Percentiles rank a stretch among this genome's conserved stretches.
phyloP scores from a whole-genome alignment of 2,113 vertebrate species.

The Coptodon bakossiorum region DNA sequence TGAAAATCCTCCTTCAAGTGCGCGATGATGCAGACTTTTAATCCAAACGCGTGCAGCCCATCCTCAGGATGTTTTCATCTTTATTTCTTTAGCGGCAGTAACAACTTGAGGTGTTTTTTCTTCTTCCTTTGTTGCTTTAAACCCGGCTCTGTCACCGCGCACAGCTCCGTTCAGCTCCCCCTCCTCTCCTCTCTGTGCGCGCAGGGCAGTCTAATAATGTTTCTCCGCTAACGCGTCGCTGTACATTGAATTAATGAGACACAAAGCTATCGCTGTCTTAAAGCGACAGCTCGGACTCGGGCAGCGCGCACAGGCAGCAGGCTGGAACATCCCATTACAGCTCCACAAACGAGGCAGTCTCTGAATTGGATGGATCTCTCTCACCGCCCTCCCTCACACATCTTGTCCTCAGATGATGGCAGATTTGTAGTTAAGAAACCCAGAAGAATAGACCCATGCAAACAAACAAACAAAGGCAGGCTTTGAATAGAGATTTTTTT shows the following conservation, averaged over 20 bases:
- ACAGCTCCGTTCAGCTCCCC: background rate
- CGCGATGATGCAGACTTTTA: conserved; percentile 33
- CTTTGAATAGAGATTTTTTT: background rate
- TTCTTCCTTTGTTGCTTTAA: background rate
- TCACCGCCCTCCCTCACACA: background rate
- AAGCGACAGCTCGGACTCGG: conserved; percentile 60
- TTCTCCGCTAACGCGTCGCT: conserved; percentile 57
- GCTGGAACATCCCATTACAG: conserved; percentile 7
- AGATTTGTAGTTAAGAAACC: background rate
- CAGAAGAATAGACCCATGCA: background rate
- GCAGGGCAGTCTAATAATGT: conserved; percentile 36
- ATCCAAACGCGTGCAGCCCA: conserved; percentile 39
- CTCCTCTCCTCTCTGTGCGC: background rate
- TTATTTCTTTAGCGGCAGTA: background rate
- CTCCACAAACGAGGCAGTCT: background rate
- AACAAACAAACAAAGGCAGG: background rate
- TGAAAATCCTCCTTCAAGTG: background rate
- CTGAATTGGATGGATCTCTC: background rate
- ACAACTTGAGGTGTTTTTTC: background rate
- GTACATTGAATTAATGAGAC: conserved; percentile 70
- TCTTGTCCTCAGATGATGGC: background rate
- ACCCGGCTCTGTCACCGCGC: background rate
- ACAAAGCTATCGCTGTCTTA: conserved; percentile 61
- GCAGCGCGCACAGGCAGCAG: background rate
- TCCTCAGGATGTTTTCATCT: conserved; percentile 50